Evolutionary conservation across 2,797 vertebrate genomes (phyloP).

Genomic region (Ispidina lecontei): DNA sequence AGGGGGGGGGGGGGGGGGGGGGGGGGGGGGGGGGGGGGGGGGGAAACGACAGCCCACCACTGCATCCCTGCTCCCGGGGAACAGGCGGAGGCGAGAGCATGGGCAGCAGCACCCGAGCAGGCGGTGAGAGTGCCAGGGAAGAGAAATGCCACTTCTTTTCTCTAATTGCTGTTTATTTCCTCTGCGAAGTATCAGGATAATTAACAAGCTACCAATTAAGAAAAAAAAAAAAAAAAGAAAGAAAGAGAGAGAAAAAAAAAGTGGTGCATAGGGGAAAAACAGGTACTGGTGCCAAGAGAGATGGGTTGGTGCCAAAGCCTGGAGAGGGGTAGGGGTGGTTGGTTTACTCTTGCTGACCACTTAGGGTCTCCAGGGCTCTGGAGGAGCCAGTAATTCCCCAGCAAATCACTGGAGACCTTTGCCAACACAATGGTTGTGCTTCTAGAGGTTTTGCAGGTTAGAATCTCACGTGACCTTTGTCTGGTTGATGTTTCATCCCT

Average conservation of each 20-base stretch:
- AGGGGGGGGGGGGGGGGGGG: background rate
- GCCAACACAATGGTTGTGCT: background rate
- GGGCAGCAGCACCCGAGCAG: background rate
- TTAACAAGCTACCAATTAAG: constrained; percentile 74
- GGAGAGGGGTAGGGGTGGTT: background rate
- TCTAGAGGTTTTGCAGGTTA: background rate
- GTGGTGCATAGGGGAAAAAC: background rate
- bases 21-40: no score
- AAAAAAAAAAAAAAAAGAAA: constrained; percentile 59
- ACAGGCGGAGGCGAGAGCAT: constrained; percentile 12
- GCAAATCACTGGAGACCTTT: background rate
- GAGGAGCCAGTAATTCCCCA: background rate
- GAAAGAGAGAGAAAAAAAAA: constrained; percentile 34
- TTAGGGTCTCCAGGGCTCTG: background rate
- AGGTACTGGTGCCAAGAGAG: constrained; percentile 14
- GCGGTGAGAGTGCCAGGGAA: constrained; percentile 45
- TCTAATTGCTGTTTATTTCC: constrained; percentile 77
- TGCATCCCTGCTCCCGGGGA: background rate
- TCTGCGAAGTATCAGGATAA: constrained; percentile 64
- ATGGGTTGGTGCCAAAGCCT: background rate
- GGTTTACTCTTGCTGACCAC: background rate
- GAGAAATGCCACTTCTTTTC: constrained; percentile 64
- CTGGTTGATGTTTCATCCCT: background rate
- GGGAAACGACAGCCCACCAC: background rate
- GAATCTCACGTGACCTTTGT: rapidly evolving